A percentile compares a stretch with the other conserved stretches of the same genome.
Evolutionary conservation across 2,888 invertebrate species (phyloP).

Genomic region (Trachelus tabidus): DNA sequence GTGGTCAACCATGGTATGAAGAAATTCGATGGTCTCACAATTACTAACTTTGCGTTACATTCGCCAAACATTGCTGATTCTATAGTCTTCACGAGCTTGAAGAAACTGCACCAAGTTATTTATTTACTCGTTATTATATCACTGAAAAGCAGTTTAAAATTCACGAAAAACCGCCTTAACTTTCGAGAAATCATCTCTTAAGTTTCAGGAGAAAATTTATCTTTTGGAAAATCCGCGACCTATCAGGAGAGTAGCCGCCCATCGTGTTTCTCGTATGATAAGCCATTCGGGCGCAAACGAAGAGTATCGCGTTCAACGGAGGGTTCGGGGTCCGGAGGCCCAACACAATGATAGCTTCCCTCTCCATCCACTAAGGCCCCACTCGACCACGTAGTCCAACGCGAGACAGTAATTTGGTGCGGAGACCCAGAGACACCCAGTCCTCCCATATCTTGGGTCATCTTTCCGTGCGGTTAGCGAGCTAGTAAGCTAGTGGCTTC

Average conservation of each 20-base stretch:
- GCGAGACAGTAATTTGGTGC: conserved; percentile 37
- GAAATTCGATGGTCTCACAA: neutral
- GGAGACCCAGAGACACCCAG: conserved; percentile 43
- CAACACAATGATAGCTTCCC: neutral
- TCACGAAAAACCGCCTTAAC: neutral
- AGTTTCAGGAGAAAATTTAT: neutral
- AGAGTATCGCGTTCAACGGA: neutral
- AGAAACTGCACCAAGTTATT: neutral
- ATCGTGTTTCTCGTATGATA: neutral
- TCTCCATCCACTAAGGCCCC: conserved; percentile 19
- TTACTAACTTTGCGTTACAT: neutral
- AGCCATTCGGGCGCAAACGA: neutral
- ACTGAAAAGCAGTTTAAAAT: neutral
- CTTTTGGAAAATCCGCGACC: neutral
- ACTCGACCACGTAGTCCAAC: conserved; percentile 11
- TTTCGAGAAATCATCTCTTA: neutral
- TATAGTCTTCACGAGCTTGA: neutral
- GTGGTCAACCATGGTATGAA: neutral
- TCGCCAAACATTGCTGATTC: neutral
- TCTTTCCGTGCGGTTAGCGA: conserved; percentile 44
- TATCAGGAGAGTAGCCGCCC: neutral
- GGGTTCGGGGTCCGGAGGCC: neutral
- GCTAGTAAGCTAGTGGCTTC: conserved; percentile 11
- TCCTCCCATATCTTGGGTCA: conserved; percentile 58
- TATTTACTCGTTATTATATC: neutral